phyloP scores from a whole-genome alignment of 37 sponge, comb jelly and placozoan genomes.

The Halichondria panicea region DNA sequence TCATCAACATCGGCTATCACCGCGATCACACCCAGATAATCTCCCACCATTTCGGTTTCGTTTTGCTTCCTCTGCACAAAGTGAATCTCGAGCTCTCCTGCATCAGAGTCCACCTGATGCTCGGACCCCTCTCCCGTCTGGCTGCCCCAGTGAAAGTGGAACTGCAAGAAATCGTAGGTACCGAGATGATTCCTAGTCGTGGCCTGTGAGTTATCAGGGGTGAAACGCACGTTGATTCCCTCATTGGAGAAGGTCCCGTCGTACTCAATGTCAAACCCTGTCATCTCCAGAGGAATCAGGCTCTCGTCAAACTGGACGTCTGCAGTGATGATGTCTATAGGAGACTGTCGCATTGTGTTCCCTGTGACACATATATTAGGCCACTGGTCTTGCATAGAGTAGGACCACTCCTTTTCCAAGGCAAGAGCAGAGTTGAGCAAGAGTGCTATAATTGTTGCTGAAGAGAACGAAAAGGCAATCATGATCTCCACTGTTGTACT shows the following conservation, averaged over 20 bases:
- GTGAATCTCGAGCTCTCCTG: neutral
- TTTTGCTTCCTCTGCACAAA: conserved; percentile 1
- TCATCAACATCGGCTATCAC: neutral
- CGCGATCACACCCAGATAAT: neutral
- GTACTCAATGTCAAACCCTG: neutral
- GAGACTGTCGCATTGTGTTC: conserved; percentile 24
- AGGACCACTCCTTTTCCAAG: too few relatives aligned
- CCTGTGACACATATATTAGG: too few relatives aligned
- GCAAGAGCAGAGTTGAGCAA: too few relatives aligned
- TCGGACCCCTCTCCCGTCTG: neutral
- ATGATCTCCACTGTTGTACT: too few relatives aligned
- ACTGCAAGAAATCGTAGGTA: neutral
- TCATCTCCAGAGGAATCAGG: neutral
- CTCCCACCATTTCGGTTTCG: neutral
- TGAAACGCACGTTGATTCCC: neutral
- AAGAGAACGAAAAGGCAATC: too few relatives aligned
- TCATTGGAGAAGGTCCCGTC: neutral
- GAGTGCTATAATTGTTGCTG: too few relatives aligned
- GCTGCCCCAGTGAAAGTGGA: conserved; percentile 13
- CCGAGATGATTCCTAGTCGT: neutral
- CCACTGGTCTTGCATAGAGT: too few relatives aligned
- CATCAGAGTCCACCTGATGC: neutral
- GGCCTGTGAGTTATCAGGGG: neutral
- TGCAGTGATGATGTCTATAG: conserved; percentile 10
- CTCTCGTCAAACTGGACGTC: neutral